phyloP scores from a whole-genome alignment of 1,140 invertebrate genomes.

The Brachionus asplanchnoidis region DNA sequence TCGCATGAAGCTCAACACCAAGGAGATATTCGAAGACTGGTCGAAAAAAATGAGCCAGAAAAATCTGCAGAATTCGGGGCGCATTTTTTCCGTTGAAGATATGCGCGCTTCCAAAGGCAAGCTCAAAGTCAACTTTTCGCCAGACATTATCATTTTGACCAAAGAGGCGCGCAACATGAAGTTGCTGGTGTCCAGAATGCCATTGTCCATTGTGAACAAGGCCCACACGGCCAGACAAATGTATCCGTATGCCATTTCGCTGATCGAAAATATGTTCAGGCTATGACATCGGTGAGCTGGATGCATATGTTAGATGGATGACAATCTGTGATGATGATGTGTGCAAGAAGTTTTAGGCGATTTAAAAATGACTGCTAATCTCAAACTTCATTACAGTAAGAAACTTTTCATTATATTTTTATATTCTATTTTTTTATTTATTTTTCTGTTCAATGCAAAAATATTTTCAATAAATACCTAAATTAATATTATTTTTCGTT shows the following conservation, averaged over 20 bases:
- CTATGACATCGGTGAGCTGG: too few species aligned
- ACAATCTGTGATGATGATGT: not conserved
- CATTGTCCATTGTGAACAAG: too few species aligned
- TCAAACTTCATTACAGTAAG: not conserved
- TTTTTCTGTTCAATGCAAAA: not conserved
- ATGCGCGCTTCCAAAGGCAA: too few species aligned
- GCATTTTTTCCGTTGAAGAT: too few species aligned
- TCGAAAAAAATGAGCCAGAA: too few species aligned
- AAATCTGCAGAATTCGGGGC: too few species aligned
- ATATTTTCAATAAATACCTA: not conserved
- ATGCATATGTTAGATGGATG: not conserved
- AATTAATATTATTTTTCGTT: not conserved
- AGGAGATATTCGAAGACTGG: too few species aligned
- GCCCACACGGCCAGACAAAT: slow-evolving; percentile 94
- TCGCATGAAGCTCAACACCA: too few species aligned
- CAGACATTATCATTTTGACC: too few species aligned
- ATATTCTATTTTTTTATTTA: not conserved
- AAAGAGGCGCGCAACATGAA: too few species aligned
- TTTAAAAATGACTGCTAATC: not conserved
- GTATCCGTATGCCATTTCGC: slow-evolving; percentile 95
- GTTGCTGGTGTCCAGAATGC: too few species aligned
- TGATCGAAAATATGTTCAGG: slow-evolving; percentile 94
- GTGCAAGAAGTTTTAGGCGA: not conserved
- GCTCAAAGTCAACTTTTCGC: too few species aligned
- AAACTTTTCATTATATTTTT: not conserved